Base-by-base conservation (phyloP, 2,888 invertebrate genomes). In the Nomada ruficornis region DNA sequence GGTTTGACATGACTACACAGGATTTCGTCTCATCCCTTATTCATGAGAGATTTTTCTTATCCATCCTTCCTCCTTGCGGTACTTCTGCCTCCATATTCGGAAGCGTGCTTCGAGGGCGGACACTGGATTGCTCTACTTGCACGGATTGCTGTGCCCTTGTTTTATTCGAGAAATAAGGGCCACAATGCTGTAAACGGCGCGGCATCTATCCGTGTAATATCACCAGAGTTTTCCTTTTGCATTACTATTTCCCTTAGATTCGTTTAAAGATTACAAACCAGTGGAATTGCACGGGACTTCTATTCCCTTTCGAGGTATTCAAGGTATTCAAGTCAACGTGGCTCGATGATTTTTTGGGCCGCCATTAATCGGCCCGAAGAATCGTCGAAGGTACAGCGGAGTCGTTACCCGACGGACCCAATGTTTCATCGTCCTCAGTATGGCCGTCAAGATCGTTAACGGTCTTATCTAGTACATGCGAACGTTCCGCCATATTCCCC, bases 21-120 rank as follows among this genome's bases (percentile, higher is more conserved):
- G 88, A 90, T 90, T 89, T 88, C 73, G 86, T 78, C 91, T 92
- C 90, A 91, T 92, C 88, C 90, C 86, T 92, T 92, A 92, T 92
- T 92, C 92, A 92, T 91, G 90, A 92, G 88, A 82, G 84, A 85
- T 77, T 82, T 72, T 82, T 82, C 77, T 79, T 74, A 68, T 80
- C 73, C 55, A 18, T 62, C 59, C 60, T 15, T 29, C n/a, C 55
- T 23, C 29, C 69, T 68, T n/a, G n/a, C 20, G 3, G 26, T 42
- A 5, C 36, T 44, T n/a, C 59, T 74, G 62, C 62, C 57, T 54
- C 69, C 65, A 78, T 74, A 70, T 67, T 63, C 69, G 23, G 29
- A 26, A 55, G 44, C 57, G 68, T 64, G 57, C 62, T 62, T 55
- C 36, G 29, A 42, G 54, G 68, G 65, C 69, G 70, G 20, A 67